Evolutionary conservation across 2,888 invertebrate species (phyloP), one percentile per base, ranked within the genome.

Genomic region (Machimus rusticus): DNA sequence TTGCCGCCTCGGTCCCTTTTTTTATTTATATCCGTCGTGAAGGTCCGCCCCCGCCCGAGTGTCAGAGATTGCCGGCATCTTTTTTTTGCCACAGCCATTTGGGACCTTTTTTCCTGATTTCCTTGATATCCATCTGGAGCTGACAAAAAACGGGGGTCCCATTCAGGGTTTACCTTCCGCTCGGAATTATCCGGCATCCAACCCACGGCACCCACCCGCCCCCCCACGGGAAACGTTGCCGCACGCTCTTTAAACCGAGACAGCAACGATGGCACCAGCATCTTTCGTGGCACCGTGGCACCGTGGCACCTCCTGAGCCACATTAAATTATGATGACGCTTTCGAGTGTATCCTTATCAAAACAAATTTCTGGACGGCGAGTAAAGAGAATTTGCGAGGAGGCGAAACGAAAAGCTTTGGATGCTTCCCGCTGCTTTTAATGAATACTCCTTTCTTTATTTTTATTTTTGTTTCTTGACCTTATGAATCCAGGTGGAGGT

Each of bases 251-350:
- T 37, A 82, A 57, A 82, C 19, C 66, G 37, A 23, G 31, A 84
- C n/a, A 28, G 23, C 28, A 23, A 34, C 74, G 43, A 34, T 8
- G 76, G 28, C 76, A 28, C n/a, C 51, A 76, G n/a, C 37, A 43
- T 74, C 23, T 34, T 85, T 74, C 66, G 66, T 39, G 39, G 39
- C 74, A 43, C 74, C 85, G 5, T 31, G 31, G 31, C 31, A 31
- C 31, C 23, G 57, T n/a, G 43, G 34, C 74, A 43, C 74, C 85
- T 85, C 74, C 74, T 19, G 74, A 43, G 85, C 43, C 43, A 74
- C 74, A 85, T 85, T 85, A 85, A 85, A 85, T 85, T 85, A 74
- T 85, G 46, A 85, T 66, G 85, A 74, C 74, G 19, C 85, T 28
- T 43, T 34, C 46, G 23, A 12, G 46, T 43, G 43, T 74, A 37